Conservation (phyloP, 1,140 invertebrate genomes). For the Mercenaria mercenaria region DNA sequence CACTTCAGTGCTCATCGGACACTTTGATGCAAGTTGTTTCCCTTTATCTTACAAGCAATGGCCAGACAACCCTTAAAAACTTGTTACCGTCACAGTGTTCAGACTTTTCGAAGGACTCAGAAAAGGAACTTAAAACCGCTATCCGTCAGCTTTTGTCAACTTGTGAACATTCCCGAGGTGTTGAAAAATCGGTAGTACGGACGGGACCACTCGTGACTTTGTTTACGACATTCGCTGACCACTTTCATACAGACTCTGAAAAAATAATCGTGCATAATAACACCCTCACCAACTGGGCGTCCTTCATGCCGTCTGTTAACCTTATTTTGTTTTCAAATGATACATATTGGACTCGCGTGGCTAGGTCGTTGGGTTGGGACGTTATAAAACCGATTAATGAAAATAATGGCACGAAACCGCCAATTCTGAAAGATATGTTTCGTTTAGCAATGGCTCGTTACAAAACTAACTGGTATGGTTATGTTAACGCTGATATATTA, state of each 20-base stretch:
- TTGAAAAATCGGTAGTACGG: not conserved
- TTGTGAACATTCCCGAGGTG: not conserved
- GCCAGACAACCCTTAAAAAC: not conserved
- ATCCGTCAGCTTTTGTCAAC: not conserved
- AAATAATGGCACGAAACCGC: constrained; percentile 16
- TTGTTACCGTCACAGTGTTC: constrained; percentile 20
- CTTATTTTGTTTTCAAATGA: constrained; percentile 62
- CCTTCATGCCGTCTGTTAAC: constrained; percentile 45
- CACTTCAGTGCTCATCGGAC: constrained; percentile 43
- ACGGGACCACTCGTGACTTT: constrained; percentile 38
- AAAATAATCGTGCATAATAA: constrained; percentile 66
- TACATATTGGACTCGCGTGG: not conserved
- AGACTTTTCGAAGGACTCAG: not conserved
- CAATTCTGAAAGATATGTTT: constrained; percentile 64
- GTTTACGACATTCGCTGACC: constrained; percentile 56
- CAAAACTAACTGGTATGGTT: constrained; percentile 63
- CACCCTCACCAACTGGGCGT: constrained; percentile 60
- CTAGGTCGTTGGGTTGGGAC: constrained; percentile 50
- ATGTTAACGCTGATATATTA: constrained; percentile 66
- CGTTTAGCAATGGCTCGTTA: constrained; percentile 22
- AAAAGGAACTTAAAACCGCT: not conserved
- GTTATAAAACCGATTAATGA: not conserved
- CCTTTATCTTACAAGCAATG: constrained; percentile 38
- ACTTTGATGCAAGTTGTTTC: constrained; percentile 27
- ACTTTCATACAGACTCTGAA: constrained; percentile 42